Conservation (phyloP, 2,888 invertebrate species). For the Zygogramma bicolorata region DNA sequence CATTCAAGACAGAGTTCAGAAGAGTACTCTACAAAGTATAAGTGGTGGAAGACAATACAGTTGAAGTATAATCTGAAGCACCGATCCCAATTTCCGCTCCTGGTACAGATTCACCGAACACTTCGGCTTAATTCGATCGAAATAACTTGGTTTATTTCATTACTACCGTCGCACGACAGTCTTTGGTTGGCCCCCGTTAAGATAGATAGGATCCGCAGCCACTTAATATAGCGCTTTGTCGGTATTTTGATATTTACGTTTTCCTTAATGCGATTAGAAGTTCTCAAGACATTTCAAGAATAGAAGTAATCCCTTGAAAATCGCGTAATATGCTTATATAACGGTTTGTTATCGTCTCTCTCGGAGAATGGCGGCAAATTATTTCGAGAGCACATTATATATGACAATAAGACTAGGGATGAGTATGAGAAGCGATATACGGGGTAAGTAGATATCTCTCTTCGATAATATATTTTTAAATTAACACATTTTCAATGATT, state of each 20-base stretch:
- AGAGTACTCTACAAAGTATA: no score
- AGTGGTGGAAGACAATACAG: no score
- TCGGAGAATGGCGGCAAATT: neutral
- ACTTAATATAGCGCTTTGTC: slow-evolving; percentile 23
- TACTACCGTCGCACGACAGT: neutral
- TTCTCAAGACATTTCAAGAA: slow-evolving; percentile 31
- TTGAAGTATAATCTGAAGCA: no score
- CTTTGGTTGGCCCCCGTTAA: neutral
- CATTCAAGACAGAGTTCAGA: no score
- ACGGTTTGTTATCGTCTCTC: slow-evolving; percentile 22
- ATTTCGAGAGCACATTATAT: neutral
- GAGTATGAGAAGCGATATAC: neutral
- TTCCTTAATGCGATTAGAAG: slow-evolving; percentile 29
- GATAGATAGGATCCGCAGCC: neutral
- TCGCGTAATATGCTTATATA: slow-evolving; percentile 28
- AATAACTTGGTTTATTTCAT: neutral
- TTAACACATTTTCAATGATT: no score
- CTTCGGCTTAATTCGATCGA: neutral
- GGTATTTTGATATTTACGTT: slow-evolving; percentile 26
- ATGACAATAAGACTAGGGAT: neutral
- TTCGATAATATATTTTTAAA: no score
- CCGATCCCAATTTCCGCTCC: neutral
- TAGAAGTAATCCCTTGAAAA: slow-evolving; percentile 33
- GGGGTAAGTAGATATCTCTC: no score
- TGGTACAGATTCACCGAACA: neutral